Evolutionary conservation across 2,888 invertebrate genomes (phyloP), one percentile per base, ranked within the genome.

Genomic region (Junonia oenone): DNA sequence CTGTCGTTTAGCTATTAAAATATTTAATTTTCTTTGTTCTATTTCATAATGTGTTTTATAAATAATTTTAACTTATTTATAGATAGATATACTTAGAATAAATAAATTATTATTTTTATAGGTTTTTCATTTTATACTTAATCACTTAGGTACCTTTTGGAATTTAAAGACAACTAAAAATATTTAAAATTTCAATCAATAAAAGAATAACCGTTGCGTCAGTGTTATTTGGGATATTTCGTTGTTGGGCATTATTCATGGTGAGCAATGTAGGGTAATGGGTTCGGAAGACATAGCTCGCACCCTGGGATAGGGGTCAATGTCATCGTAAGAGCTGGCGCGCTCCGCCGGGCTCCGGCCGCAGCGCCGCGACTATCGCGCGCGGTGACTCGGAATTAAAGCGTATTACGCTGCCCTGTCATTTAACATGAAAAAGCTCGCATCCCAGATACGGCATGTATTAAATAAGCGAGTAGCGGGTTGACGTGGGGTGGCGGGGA

Each of bases 381-480:
- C 69, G 63, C 72, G 68, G 69, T 73, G 75, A 73, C 72, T 76
- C 70, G 63, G 66, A 71, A 71, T 73, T 75, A 74, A 68, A 67
- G 68, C 69, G 68, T 75, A 76, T 78, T 81, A 82, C 79, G 72
- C 67, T 76, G 74, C 73, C 75, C 80, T 81, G 81, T 81, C 83
- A 86, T 87, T 85, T 87, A 86, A 81, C 75, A 80, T 73, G 76
- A 84, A 86, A 83, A 83, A 83, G 81, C 83, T 85, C 80, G 77
- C 78, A 84, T 88, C 83, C 83, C 80, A 81, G 83, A 86, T 83
- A 83, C 77, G 76, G 76, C 73, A 82, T 79, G 81, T 84, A 84
- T 88, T 86, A 88, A 88, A 89, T 88, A 88, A 89, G 84, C 82
- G 86, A 82, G 77, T 81, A 82, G 84, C 80, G 82, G 81, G 82